A percentile compares a stretch with the other conserved stretches of the same genome.
Conservation (phyloP, 2,113 vertebrate species). For the Furnarius figulus region DNA sequence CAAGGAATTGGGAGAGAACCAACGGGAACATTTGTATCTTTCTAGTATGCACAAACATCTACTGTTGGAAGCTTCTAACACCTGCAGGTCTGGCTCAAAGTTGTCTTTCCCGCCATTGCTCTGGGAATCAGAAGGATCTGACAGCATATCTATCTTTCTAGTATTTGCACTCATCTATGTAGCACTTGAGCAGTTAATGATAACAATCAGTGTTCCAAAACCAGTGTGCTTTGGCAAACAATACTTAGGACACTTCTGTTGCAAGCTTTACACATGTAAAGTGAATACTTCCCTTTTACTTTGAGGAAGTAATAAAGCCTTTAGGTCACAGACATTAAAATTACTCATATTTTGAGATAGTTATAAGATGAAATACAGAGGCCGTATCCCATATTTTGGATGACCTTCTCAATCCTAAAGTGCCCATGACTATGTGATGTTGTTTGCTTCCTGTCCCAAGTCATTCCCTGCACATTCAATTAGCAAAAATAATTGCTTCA, state of each 20-base stretch:
- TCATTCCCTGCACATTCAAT: constrained; percentile 5
- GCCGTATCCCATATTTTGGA: neutral
- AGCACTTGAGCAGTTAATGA: neutral
- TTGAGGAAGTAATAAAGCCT: neutral
- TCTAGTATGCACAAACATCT: neutral
- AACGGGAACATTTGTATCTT: neutral
- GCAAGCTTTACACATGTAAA: neutral
- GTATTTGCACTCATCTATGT: neutral
- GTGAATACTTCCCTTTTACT: neutral
- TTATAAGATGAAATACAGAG: neutral
- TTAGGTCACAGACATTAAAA: neutral
- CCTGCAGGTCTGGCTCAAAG: neutral
- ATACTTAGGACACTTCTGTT: neutral
- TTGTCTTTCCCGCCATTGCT: neutral
- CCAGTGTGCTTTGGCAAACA: neutral
- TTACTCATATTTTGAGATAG: neutral
- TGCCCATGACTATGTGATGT: neutral
- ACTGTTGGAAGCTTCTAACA: neutral
- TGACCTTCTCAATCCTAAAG: neutral
- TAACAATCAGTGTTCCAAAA: neutral
- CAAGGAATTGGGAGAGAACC: neutral
- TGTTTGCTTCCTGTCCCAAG: neutral
- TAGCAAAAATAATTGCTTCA: constrained; percentile 56
- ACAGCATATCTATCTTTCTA: neutral
- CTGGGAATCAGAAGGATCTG: neutral